Percentiles rank a stretch among this genome's conserved stretches.
These are phyloP conservation scores for Archivesica marissinica DNA, from an alignment of 1,140 invertebrate species.

Conservation along the genomic window DNA sequence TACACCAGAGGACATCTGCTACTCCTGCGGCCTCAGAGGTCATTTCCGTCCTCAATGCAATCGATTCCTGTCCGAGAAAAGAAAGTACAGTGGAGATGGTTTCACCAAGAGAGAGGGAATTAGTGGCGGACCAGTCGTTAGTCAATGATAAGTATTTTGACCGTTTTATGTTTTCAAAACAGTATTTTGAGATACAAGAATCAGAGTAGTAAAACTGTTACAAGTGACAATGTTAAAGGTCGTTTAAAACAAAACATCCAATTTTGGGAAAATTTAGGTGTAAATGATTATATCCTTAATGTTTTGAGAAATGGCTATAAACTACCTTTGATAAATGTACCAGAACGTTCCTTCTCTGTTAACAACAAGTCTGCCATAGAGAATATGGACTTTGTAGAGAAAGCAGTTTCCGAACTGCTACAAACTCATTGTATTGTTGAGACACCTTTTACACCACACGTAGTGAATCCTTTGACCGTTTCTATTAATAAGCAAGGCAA, in stretches of 20 bases:
- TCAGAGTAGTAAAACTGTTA: neutral
- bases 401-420: neutral
- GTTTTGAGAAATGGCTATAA: neutral
- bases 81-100: neutral
- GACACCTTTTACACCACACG: neutral
- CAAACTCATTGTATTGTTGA: constrained; percentile 5
- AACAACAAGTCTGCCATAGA: neutral
- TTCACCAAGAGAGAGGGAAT: no score
- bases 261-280: neutral
- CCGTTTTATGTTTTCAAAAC: neutral
- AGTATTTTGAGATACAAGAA: neutral
- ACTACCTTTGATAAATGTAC: neutral
- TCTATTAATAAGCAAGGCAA: constrained; percentile 29
- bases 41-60: neutral
- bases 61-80: neutral
- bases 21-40: neutral
- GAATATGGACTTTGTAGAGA: neutral
- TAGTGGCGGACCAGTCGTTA: neutral
- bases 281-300: neutral
- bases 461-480: constrained; percentile 14
- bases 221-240: neutral
- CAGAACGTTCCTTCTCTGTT: neutral
- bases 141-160: constrained; percentile 11
- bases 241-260: neutral
- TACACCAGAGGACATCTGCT: neutral